These are phyloP conservation scores for Sciaenops ocellatus DNA, from an alignment of 2,797 vertebrate species.

Conservation along the genomic window DNA sequence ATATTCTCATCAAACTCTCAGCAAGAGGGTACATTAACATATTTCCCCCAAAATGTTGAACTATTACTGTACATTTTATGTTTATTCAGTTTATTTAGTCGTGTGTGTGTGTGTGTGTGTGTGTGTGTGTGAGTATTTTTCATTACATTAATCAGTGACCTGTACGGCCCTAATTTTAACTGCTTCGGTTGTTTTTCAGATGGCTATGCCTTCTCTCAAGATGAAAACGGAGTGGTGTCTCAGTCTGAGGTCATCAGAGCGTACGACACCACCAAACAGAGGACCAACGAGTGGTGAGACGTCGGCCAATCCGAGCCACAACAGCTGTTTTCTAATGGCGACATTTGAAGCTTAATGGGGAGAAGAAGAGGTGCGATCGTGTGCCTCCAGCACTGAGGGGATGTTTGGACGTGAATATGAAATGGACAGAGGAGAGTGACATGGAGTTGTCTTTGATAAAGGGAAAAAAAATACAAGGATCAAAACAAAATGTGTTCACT, in stretches of 20 bases:
- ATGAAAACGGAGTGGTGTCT: constrained; percentile 98
- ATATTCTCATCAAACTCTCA: not conserved
- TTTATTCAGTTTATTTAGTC: constrained; percentile 18
- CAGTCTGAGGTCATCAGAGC: constrained; percentile 98
- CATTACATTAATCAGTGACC: not conserved
- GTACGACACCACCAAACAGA: constrained; percentile 98
- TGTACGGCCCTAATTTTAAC: not conserved
- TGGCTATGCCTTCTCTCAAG: constrained; percentile 99
- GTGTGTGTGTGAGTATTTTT: not conserved
- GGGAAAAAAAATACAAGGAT: constrained; percentile 51
- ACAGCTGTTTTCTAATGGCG: constrained; percentile 49
- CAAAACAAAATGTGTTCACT: constrained; percentile 77
- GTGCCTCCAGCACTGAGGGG: constrained; percentile 57
- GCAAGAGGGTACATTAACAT: not conserved
- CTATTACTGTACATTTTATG: constrained; percentile 6
- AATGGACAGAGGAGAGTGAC: constrained; percentile 52
- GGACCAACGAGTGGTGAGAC: constrained; percentile 93
- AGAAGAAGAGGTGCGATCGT: constrained; percentile 47
- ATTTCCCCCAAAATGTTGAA: constrained; percentile 26
- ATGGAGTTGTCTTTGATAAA: constrained; percentile 60
- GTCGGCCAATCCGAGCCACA: constrained; percentile 57
- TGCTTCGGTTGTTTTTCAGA: constrained; percentile 80
- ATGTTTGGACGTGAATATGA: constrained; percentile 46
- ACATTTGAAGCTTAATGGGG: constrained; percentile 50
- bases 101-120: not conserved